Evolutionary conservation across 2,113 vertebrate species (phyloP).

Genomic region (Sorex fumeus): DNA sequence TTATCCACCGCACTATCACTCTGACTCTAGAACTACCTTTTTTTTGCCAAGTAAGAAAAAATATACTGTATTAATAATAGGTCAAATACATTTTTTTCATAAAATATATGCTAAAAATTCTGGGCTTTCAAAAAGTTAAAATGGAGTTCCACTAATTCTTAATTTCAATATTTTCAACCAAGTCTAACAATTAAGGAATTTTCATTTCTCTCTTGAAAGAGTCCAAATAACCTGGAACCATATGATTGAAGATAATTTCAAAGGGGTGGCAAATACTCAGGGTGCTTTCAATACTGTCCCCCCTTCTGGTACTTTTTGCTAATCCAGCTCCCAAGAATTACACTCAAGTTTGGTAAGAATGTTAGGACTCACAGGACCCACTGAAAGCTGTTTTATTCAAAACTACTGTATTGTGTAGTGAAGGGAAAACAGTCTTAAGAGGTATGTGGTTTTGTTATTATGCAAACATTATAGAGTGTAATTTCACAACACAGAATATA

Average conservation of each 20-base stretch:
- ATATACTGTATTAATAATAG: too few relatives aligned
- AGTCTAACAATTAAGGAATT: background rate
- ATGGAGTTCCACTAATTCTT: too few relatives aligned
- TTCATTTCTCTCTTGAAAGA: background rate
- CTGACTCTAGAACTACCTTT: too few relatives aligned
- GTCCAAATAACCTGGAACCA: background rate
- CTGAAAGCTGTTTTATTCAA: background rate
- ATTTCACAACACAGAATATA: too few relatives aligned
- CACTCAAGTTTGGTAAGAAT: background rate
- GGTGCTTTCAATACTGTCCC: background rate
- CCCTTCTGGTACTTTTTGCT: background rate
- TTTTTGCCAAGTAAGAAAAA: too few relatives aligned
- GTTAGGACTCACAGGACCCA: background rate
- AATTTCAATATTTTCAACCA: too few relatives aligned
- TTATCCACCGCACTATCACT: too few relatives aligned
- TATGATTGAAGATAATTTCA: background rate
- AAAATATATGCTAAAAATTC: background rate
- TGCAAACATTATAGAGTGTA: too few relatives aligned
- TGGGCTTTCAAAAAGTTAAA: too few relatives aligned
- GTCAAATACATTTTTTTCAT: background rate
- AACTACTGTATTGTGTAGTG: too few relatives aligned
- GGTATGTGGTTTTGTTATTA: too few relatives aligned
- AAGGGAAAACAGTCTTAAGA: too few relatives aligned
- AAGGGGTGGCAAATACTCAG: background rate
- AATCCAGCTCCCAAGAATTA: background rate